A percentile compares a stretch with the other conserved stretches of the same genome.
These are phyloP conservation scores for Drosophila birchii DNA, from an alignment of 2,888 invertebrate species.

Conservation along the genomic window DNA sequence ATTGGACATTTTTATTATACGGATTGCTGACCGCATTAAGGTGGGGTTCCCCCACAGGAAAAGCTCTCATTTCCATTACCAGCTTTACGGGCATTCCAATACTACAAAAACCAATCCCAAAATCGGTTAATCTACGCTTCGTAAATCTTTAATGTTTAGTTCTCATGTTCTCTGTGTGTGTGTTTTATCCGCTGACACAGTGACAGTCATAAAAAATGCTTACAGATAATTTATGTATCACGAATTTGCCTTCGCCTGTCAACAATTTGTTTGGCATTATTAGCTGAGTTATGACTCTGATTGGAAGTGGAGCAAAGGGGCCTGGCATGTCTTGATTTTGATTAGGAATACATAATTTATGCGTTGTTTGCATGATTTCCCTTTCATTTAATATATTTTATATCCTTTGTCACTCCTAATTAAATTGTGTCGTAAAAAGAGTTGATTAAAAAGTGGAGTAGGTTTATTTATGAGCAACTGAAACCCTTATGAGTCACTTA, in stretches of 20 bases:
- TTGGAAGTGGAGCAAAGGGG: conserved; percentile 24
- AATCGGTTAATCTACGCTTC: conserved; percentile 34
- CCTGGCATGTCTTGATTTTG: conserved; percentile 49
- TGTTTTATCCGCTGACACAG: conserved; percentile 38
- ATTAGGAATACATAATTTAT: conserved; percentile 73
- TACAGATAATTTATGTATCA: conserved; percentile 49
- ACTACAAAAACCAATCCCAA: conserved; percentile 25
- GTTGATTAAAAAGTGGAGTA: conserved; percentile 23
- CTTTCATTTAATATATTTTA: conserved; percentile 37
- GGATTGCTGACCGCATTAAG: conserved; percentile 55
- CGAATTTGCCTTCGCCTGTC: conserved; percentile 49
- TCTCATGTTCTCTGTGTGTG: conserved; percentile 4
- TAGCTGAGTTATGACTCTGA: conserved; percentile 36
- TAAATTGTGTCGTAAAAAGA: conserved; percentile 7
- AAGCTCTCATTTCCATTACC: conserved; percentile 43
- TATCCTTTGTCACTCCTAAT: conserved; percentile 19
- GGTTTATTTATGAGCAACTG: not conserved
- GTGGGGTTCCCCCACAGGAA: conserved; percentile 35
- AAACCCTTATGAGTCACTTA: not conserved
- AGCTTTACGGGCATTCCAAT: conserved; percentile 20
- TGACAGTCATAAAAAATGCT: conserved; percentile 70
- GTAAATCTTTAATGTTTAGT: conserved; percentile 72
- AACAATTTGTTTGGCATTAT: conserved; percentile 47
- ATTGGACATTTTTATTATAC: conserved; percentile 69
- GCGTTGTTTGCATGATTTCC: conserved; percentile 50